Evolutionary conservation across 2,113 vertebrate genomes (phyloP).

Genomic region (Australoheros scitulus): DNA sequence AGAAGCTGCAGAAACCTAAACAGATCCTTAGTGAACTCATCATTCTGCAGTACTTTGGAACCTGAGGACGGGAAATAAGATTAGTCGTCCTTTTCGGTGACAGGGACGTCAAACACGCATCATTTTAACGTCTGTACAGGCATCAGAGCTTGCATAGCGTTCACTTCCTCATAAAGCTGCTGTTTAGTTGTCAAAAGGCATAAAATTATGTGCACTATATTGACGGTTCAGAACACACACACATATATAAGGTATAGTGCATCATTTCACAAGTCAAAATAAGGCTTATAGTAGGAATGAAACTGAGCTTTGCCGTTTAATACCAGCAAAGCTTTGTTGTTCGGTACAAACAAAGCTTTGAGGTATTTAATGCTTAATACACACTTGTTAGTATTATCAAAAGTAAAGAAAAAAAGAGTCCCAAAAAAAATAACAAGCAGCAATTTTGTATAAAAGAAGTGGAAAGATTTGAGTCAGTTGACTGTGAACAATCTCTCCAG

Average conservation of each 20-base stretch:
- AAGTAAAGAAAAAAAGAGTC: slow-evolving; percentile 44
- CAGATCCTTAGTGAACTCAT: slow-evolving; percentile 96
- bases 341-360: slow-evolving; percentile 64
- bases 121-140: slow-evolving; percentile 47
- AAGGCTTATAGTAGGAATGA: slow-evolving; percentile 27
- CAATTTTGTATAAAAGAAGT: slow-evolving; percentile 49
- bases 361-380: slow-evolving; percentile 33
- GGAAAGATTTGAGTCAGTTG: slow-evolving; percentile 45
- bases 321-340: slow-evolving; percentile 59
- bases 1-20: slow-evolving; percentile 98
- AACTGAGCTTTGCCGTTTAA: slow-evolving; percentile 39
- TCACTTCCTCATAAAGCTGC: slow-evolving; percentile 50
- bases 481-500: slow-evolving; percentile 49
- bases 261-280: slow-evolving; percentile 47
- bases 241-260: slow-evolving; percentile 33
- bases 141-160: slow-evolving; percentile 50
- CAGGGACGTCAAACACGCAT: slow-evolving; percentile 40
- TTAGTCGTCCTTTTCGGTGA: slow-evolving; percentile 36
- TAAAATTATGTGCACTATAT: slow-evolving; percentile 46
- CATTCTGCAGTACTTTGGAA: slow-evolving; percentile 97
- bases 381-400: slow-evolving; percentile 65
- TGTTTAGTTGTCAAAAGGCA: slow-evolving; percentile 25
- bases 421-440: slow-evolving; percentile 69
- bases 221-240: slow-evolving; percentile 23
- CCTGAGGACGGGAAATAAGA: slow-evolving; percentile 83